Conservation (phyloP, 1,140 invertebrate species). For the Acyrthosiphon pisum region DNA sequence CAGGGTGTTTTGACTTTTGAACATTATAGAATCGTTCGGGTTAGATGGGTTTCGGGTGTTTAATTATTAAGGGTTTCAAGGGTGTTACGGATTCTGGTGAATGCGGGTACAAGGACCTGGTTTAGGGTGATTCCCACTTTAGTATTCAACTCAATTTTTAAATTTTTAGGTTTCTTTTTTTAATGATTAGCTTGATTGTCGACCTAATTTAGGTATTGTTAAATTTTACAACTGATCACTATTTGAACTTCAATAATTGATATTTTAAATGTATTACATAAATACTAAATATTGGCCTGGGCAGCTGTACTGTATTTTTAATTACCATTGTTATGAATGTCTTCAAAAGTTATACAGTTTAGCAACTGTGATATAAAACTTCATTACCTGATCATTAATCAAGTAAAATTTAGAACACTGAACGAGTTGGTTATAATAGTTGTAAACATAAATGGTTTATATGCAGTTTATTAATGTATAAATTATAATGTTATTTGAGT, state of each 20-base stretch:
- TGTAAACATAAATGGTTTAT: neutral
- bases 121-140: neutral
- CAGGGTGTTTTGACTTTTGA: no score
- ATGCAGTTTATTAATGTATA: neutral
- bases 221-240: neutral
- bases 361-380: neutral
- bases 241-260: neutral
- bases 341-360: neutral
- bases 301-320: neutral
- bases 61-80: no score
- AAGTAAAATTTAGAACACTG: neutral
- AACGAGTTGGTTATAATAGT: neutral
- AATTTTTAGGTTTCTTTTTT: neutral
- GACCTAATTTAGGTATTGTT: neutral
- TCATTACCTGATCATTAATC: neutral
- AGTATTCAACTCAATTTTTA: no score
- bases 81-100: no score
- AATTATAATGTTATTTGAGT: neutral
- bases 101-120: no score
- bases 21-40: no score
- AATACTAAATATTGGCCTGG: no score
- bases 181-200: neutral
- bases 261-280: neutral
- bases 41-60: no score
- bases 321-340: neutral